Conservation (phyloP, 1,140 invertebrate species). For the Macrobrachium nipponense region DNA sequence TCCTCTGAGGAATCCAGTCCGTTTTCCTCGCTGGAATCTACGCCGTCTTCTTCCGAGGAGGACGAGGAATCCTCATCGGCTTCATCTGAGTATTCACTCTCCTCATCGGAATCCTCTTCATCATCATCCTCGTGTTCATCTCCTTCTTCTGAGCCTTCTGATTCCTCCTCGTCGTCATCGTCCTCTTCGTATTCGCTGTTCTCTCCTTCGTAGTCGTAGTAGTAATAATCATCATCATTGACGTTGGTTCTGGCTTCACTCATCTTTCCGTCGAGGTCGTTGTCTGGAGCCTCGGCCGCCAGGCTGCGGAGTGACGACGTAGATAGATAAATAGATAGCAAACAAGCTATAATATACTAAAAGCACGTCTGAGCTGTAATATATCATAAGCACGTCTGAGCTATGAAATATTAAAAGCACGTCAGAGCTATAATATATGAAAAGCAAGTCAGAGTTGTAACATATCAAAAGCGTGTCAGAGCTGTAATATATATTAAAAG, state of each 20-base stretch:
- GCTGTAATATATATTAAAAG: too few relatives aligned
- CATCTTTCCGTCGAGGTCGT: too few relatives aligned
- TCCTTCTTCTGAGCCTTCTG: slow-evolving; percentile 5
- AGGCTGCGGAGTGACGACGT: too few relatives aligned
- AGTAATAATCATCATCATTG: background rate
- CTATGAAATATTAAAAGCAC: too few relatives aligned
- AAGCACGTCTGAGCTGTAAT: too few relatives aligned
- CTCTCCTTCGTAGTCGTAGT: background rate
- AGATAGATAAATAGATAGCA: too few relatives aligned
- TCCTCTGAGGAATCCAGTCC: background rate
- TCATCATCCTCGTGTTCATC: background rate
- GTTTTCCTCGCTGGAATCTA: slow-evolving; percentile 6
- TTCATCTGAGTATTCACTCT: slow-evolving; percentile 6
- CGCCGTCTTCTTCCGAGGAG: slow-evolving; percentile 41
- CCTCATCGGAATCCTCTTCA: slow-evolving; percentile 1
- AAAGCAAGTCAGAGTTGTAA: too few relatives aligned
- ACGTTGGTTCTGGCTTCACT: background rate
- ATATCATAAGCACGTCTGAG: too few relatives aligned
- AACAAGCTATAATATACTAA: too few relatives aligned
- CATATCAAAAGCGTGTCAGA: too few relatives aligned
- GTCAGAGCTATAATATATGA: too few relatives aligned
- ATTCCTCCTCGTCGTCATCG: background rate
- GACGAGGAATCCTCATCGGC: slow-evolving; percentile 29
- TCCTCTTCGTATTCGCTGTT: background rate
- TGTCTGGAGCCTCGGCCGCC: too few relatives aligned